Evolutionary conservation across 1,140 invertebrate species (phyloP).

Genomic region (Formica exsecta): DNA sequence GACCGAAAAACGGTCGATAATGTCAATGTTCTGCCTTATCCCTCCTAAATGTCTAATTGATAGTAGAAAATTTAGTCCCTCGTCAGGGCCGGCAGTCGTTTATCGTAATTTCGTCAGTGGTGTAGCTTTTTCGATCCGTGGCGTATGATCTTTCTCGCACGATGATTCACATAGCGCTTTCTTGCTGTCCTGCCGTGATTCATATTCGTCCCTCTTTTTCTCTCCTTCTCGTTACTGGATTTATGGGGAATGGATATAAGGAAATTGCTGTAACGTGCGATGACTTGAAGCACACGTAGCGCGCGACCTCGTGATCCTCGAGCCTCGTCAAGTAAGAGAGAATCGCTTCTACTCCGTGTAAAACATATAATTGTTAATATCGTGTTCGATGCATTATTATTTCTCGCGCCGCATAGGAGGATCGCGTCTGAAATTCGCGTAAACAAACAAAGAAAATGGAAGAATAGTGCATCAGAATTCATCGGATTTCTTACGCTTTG

Average conservation of each 20-base stretch:
- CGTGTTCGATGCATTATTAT: background rate
- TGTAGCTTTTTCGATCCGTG: background rate
- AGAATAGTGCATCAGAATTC: background rate
- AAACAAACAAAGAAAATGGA: constrained; percentile 22
- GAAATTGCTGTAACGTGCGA: constrained; percentile 24
- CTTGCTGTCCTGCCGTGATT: constrained; percentile 38
- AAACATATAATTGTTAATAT: no score
- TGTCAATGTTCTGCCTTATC: background rate
- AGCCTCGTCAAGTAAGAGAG: constrained; percentile 1
- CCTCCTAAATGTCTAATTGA: background rate
- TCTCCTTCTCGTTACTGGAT: background rate
- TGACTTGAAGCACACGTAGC: constrained; percentile 2
- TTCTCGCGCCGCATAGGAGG: background rate
- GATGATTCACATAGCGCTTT: constrained; percentile 45
- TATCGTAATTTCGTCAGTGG: background rate
- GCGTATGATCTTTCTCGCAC: background rate
- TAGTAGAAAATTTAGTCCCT: background rate
- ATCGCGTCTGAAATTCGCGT: background rate
- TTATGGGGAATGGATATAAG: constrained; percentile 41
- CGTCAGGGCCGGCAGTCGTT: background rate
- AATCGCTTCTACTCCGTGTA: background rate
- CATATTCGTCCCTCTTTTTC: constrained; percentile 15
- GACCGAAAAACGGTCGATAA: constrained; percentile 1
- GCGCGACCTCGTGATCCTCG: constrained; percentile 26
- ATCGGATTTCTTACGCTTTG: background rate